Evolutionary conservation across 2,888 invertebrate species (phyloP), one percentile per base, ranked within the genome.

Genomic region (Dyspetes luteomarginatus): DNA sequence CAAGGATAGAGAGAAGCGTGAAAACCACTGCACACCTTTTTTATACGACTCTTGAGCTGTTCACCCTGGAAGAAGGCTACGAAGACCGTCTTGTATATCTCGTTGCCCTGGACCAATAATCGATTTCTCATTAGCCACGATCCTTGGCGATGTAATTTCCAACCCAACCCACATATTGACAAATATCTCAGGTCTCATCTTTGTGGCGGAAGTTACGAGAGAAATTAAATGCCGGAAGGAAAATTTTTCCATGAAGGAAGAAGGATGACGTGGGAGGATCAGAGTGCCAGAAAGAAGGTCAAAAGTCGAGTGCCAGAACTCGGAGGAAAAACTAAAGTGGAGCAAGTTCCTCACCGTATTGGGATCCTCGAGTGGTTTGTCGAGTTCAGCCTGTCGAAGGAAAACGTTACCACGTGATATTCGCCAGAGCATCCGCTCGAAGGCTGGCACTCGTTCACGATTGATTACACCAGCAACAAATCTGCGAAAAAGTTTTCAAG

Each of bases 391-490:
- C 88, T 97, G 96, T 12, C 97, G 94, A 82, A 98, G 92, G 92
- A 98, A 98, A 9, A 98, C 98, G 91, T 97, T 97, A 30, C 98
- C 98, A 75, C 98, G 94, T 19, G 97, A 98, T 83, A 97, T 97
- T 84, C 98, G 94, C 98, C 98, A 98, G 88, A 98, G 92, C 96
- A 98, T 97, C 69, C 97, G 94, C 91, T 98, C 98, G 93, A 98
- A 98, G 60, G 96, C 96, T 0, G 97, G 97, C 74, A 98, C 95
- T 81, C 97, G 94, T 92, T 98, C 98, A 48, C 98, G 94, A 86
- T 96, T 95, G 79, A 98, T 97, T 28, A 98, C 98, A n/a, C 98
- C 98, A 36, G 98, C 97, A 12, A 98, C 97, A 93, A 98, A 98
- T 84, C 97, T 95, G 86, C 45, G 82, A 26, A 69, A n/a, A 24